phyloP scores from a whole-genome alignment of 2,888 invertebrate species.

The Meta bourneti region DNA sequence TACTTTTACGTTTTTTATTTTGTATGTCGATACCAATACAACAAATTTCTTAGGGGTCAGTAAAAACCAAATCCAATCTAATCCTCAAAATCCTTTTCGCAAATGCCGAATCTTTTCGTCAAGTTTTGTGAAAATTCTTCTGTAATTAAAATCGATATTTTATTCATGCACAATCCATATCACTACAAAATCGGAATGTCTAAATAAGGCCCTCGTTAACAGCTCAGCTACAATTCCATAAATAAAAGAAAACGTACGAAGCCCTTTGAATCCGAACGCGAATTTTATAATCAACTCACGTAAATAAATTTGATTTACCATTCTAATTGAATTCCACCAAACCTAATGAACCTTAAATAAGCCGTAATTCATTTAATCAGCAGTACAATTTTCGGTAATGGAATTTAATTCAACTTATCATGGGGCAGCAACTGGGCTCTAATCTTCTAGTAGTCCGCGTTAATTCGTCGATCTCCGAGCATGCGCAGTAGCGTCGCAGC shows the following conservation, averaged over 20 bases:
- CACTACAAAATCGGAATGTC: too few species aligned
- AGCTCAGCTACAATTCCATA: too few species aligned
- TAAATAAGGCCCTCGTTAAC: too few species aligned
- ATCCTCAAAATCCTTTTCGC: too few species aligned
- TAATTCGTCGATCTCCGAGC: neutral
- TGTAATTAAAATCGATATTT: too few species aligned
- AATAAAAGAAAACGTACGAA: neutral
- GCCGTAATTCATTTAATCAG: slow-evolving; percentile 8
- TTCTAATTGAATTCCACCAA: neutral
- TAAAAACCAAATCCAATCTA: too few species aligned
- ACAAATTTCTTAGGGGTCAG: too few species aligned
- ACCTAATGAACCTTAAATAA: neutral
- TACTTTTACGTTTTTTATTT: too few species aligned
- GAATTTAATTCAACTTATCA: slow-evolving; percentile 26
- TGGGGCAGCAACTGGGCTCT: neutral
- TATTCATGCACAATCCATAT: too few species aligned
- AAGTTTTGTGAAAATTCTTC: too few species aligned
- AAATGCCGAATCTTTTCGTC: too few species aligned
- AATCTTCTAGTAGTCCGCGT: neutral
- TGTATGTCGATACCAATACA: too few species aligned
- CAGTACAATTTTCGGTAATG: slow-evolving; percentile 2
- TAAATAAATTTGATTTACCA: neutral
- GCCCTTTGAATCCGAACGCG: neutral
- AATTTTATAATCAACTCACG: neutral
- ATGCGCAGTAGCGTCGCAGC: neutral